Base-by-base conservation (phyloP, 2,888 invertebrate genomes). In the Yponomeuta sedellus region DNA sequence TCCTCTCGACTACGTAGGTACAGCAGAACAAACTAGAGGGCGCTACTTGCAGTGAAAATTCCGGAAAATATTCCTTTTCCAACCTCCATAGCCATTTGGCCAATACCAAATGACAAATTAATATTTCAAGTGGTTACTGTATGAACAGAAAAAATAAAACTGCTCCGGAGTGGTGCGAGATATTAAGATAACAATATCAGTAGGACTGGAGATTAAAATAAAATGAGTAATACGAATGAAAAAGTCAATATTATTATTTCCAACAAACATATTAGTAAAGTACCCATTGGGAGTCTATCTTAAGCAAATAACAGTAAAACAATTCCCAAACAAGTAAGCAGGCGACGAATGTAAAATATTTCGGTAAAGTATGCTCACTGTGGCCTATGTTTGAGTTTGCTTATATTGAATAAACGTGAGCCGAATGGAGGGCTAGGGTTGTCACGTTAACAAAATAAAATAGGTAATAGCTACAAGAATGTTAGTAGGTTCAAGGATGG, bases 321-420 rank as follows among this genome's bases (percentile, higher is more conserved):
- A 64, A 56, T 40, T n/a, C 8, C 28, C 11, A 63, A 69, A 66
- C 69, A 65, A 69, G 72, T 73, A 34, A 34, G 71, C 79, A 75
- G 79, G 85, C 87, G 85, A 87, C 86, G 85, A 88, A 89, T 88
- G 87, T 82, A 81, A 82, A 87, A 86, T 88, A 88, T 89, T 87
- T 85, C 77, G 82, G 76, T 76, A 81, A 83, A 86, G 85, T 52
- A 52, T 84, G 87, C 86, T 88, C 83, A 83, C 83, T 80, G 81
- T 81, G 81, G 85, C 84, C 85, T 85, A 83, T 83, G 66, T 57
- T 63, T 85, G 82, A 88, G 90, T 90, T 90, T 88, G 88, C 90
- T 88, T 90, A 91, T 91, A 91, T 91, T 91, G 91, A 90, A 91
- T 91, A 91, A 90, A 91, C 91, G 91, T 90, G 91, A 89, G 88